Evolutionary conservation across 2,113 vertebrate species (phyloP).

Genomic region (Motacilla tschutschensis): DNA sequence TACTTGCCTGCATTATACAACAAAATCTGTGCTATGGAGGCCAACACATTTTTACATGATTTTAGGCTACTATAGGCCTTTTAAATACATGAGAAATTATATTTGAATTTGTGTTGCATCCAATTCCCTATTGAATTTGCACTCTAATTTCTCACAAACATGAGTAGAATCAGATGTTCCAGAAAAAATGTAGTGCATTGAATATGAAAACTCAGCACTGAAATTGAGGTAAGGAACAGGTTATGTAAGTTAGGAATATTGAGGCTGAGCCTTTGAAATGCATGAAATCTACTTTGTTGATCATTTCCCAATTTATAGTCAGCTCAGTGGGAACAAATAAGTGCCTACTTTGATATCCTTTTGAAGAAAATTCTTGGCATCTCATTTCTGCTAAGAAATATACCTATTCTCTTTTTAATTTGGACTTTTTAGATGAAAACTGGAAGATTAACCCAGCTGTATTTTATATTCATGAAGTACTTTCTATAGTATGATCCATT

Average conservation of each 20-base stretch:
- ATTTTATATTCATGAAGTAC: conserved; percentile 26
- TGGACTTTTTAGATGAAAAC: background rate
- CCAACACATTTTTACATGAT: background rate
- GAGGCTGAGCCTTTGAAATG: conserved; percentile 22
- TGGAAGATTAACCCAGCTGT: background rate
- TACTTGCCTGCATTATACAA: background rate
- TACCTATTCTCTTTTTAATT: background rate
- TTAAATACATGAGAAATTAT: background rate
- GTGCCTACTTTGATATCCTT: background rate
- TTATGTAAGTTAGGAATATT: conserved; percentile 12
- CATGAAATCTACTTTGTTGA: conserved; percentile 14
- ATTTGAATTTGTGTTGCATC: background rate
- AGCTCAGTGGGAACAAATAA: conserved; percentile 13
- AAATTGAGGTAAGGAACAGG: background rate
- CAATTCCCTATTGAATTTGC: background rate
- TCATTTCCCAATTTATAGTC: background rate
- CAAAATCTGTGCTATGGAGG: background rate
- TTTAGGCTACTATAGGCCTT: background rate
- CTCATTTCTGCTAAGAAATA: conserved; percentile 7
- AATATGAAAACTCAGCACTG: conserved; percentile 2
- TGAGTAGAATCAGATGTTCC: conserved; percentile 1
- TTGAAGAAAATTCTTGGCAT: background rate
- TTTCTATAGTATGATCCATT: background rate
- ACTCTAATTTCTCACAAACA: conserved; percentile 21
- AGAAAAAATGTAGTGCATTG: background rate